phyloP scores from a whole-genome alignment of 23 tunicate species.

The Trididemnum clinides region DNA sequence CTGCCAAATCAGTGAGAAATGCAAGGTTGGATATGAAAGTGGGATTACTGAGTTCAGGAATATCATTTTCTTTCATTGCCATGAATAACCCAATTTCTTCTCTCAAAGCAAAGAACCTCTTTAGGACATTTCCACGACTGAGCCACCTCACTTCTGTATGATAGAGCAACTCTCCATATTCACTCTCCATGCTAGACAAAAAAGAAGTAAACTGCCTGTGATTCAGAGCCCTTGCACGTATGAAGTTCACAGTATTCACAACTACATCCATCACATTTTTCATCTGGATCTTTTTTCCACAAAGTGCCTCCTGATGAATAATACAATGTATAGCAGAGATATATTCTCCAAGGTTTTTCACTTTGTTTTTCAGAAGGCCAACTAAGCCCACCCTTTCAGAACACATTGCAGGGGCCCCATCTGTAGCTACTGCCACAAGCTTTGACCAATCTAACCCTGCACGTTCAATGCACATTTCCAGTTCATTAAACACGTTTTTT shows the following conservation, averaged over 20 bases:
- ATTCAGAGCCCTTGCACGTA: conserved; percentile 16
- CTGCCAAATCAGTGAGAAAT: neutral
- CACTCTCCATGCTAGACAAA: conserved; percentile 14
- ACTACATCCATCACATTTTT: conserved; percentile 48
- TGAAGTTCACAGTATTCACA: conserved; percentile 52
- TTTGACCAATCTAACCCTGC: too few relatives aligned
- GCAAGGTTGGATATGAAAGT: neutral
- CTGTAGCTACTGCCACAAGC: too few relatives aligned
- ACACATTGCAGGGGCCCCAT: too few relatives aligned
- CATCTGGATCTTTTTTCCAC: conserved; percentile 35
- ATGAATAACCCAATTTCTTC: conserved; percentile 22
- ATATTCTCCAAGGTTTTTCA: too few relatives aligned
- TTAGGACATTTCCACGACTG: conserved; percentile 43
- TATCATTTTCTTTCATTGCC: neutral
- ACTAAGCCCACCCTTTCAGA: too few relatives aligned
- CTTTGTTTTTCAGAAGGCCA: too few relatives aligned
- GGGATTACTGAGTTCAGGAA: neutral
- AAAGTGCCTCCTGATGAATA: conserved; percentile 54
- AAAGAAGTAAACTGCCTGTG: conserved; percentile 52
- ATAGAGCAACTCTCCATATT: conserved; percentile 35
- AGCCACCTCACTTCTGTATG: conserved; percentile 47
- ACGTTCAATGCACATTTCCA: too few relatives aligned
- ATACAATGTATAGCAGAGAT: too few relatives aligned
- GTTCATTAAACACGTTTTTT: too few relatives aligned
- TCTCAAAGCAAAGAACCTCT: conserved; percentile 32